phyloP scores from a whole-genome alignment of 2,888 invertebrate genomes.

The Phytoseiulus persimilis region DNA sequence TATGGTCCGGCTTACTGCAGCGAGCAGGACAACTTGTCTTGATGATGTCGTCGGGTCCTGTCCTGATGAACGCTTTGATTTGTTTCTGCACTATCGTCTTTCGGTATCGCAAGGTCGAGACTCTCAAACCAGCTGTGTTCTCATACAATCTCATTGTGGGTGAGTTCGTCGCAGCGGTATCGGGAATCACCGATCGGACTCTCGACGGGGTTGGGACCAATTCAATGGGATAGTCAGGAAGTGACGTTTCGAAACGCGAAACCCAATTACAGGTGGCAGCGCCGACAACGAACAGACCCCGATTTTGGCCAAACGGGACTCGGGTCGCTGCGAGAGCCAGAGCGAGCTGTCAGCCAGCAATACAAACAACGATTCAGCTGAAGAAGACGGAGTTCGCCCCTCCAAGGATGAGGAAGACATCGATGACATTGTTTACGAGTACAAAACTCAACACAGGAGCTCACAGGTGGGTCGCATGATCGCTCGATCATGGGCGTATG shows the following conservation, averaged over 20 bases:
- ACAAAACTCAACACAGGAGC: neutral
- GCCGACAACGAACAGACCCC: conserved; percentile 5
- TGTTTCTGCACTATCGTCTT: conserved; percentile 22
- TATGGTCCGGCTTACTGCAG: neutral
- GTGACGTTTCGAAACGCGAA: neutral
- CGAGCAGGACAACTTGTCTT: conserved; percentile 11
- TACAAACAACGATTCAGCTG: conserved; percentile 12
- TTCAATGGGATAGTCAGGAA: neutral
- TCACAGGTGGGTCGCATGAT: neutral
- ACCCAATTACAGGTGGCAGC: neutral
- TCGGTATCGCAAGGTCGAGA: conserved; percentile 15
- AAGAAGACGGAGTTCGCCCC: neutral
- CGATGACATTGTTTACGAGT: conserved; percentile 39
- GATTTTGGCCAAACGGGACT: neutral
- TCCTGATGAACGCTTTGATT: conserved; percentile 23
- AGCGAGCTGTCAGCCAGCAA: neutral
- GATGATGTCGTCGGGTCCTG: conserved; percentile 25
- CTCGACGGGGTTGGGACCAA: neutral
- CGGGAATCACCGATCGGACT: neutral
- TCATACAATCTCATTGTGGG: conserved; percentile 30
- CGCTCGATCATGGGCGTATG: too few relatives aligned
- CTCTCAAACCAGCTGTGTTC: conserved; percentile 20
- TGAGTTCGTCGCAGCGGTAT: neutral
- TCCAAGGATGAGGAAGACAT: conserved; percentile 28
- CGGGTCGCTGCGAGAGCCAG: neutral